Base-by-base conservation (phyloP, 2,113 vertebrate genomes). In the Pholis gunnellus region DNA sequence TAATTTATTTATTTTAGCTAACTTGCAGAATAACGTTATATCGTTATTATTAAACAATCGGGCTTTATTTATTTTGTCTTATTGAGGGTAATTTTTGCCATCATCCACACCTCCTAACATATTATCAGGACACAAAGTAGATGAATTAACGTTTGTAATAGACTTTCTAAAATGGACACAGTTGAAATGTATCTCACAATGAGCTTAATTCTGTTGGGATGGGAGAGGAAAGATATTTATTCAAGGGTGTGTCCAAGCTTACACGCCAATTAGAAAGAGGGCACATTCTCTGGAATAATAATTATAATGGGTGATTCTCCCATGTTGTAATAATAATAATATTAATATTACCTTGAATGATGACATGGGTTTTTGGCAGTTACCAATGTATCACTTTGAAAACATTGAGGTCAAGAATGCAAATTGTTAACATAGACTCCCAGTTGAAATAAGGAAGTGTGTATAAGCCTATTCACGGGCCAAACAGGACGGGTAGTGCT, bases 171-270 rank as follows among this genome's bases (percentile, higher is more conserved):
- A 74, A 38, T 25, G 56, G 1, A 20, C 25, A 57, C 2, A 63
- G 50, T 56, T 57, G 3, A 68, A 66, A 52, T 48, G 10, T 46
- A 50, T 68, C 29, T 79, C 1, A 22, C 67, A 64, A 18, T 87
- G 83, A 79, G 79, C 60, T 72, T 80, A 2, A 59, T 81, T 86
- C 10, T 77, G n/a, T 84, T 68, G 40, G 50, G 68, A 57, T 74
- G 59, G 31, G 14, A 75, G 57, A 70, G 29, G 75, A 17, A 38
- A 64, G 29, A 31, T 66, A 54, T 42, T 69, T 78, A 50, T 82
- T 83, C 65, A 82, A 85, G 88, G 92, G 90, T 91, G 91, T 92
- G 87, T 85, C 88, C 85, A 80, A 61, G 57, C 50, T 46, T 64
- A 42, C 60, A 83, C 50, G 46, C 65, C 78, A 86, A 89, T 89